Conservation (phyloP, 2,888 invertebrate genomes). For the Acrobasis repandana region DNA sequence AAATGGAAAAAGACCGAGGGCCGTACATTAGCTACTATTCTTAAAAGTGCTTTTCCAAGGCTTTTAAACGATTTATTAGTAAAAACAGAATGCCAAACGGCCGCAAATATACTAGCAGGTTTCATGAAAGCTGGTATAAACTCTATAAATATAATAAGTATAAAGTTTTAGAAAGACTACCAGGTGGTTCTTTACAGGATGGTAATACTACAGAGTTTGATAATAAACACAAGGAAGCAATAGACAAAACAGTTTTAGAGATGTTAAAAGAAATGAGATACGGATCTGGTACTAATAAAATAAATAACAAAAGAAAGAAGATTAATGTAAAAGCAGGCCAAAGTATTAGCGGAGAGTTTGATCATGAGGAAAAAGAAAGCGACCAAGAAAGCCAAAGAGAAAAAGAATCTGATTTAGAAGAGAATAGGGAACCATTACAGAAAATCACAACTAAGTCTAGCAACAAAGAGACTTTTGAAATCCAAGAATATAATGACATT, state of each 20-base stretch:
- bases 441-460: no score
- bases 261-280: slow-evolving; percentile 29
- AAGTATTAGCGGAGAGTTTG: no score
- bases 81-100: slow-evolving; percentile 24
- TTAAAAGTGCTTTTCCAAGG: slow-evolving; percentile 34
- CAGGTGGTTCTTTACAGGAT: slow-evolving; percentile 26
- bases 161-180: slow-evolving; percentile 32
- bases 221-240: neutral
- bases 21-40: slow-evolving; percentile 25
- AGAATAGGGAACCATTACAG: no score
- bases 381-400: no score
- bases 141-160: slow-evolving; percentile 30
- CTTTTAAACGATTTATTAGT: slow-evolving; percentile 28
- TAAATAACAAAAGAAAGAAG: no score
- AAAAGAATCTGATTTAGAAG: no score
- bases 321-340: no score
- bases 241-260: slow-evolving; percentile 8
- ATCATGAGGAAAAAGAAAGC: no score
- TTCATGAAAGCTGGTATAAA: slow-evolving; percentile 35
- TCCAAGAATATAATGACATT: no score
- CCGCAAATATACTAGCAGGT: slow-evolving; percentile 32
- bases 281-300: slow-evolving; percentile 18
- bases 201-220: slow-evolving; percentile 7
- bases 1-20: slow-evolving; percentile 35
- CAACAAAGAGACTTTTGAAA: no score